A percentile compares a stretch with the other conserved stretches of the same genome.
Conservation (phyloP, 2,113 vertebrate genomes). For the Catagonus wagneri region DNA sequence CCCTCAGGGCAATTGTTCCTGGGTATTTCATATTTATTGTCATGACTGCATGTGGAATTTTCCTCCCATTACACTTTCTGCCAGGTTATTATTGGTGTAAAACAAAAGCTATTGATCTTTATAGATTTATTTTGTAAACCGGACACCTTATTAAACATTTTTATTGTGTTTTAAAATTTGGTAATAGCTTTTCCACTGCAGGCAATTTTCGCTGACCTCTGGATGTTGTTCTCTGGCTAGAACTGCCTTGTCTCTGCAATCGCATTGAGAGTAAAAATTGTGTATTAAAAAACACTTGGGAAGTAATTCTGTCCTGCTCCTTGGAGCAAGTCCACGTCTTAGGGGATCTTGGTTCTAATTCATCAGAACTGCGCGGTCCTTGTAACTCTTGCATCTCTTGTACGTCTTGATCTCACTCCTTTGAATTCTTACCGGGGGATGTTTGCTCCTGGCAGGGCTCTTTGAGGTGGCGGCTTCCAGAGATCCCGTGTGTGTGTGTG, state of each 20-base stretch:
- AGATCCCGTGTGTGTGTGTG: fast-evolving
- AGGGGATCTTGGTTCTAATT: not conserved
- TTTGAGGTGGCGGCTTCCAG: not conserved
- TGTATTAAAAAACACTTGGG: not conserved
- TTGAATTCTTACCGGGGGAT: fast-evolving
- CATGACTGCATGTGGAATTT: not conserved
- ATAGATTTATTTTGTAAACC: constrained; percentile 37
- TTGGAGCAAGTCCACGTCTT: not conserved
- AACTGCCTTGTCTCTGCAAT: not conserved
- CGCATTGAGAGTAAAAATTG: fast-evolving
- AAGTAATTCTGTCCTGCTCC: not conserved
- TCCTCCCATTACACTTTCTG: not conserved
- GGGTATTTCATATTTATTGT: not conserved
- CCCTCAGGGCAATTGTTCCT: fast-evolving
- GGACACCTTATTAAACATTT: constrained; percentile 31
- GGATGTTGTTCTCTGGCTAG: not conserved
- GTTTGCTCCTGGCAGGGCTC: not conserved
- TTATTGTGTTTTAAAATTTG: constrained; percentile 30
- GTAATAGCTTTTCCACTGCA: not conserved
- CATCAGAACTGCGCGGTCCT: fast-evolving
- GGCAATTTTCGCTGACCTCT: not conserved
- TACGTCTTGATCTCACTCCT: not conserved
- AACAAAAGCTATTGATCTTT: constrained; percentile 42
- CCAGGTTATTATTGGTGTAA: not conserved
- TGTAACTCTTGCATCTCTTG: fast-evolving